Base-by-base conservation (phyloP, 2,797 vertebrate species). In the Sebastolobus altivelis region DNA sequence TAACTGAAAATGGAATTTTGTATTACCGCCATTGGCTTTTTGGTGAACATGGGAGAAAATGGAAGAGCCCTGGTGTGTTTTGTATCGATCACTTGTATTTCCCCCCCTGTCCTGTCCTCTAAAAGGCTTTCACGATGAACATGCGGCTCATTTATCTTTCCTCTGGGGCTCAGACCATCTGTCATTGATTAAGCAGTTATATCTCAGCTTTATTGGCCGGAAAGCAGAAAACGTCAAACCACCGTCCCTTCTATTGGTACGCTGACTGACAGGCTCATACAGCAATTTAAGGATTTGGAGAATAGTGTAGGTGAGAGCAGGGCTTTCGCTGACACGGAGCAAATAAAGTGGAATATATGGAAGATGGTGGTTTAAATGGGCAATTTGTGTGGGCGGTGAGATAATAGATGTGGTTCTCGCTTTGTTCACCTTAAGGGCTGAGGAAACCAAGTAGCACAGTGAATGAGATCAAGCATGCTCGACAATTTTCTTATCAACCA, bases 181-280 rank as follows among this genome's bases (percentile, higher is more conserved):
- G 80, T 75, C 86, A 88, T 75, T 74, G 80, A 89, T 91, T 70
- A 69, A 77, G 71, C 71, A 71, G 60, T 85, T 83, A 79, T 69
- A 61, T 55, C 10, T 77, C 22, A n/a, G 2, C 75, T 84, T 81
- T 62, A 88, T 68, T 63, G 62, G 55, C 71, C 18, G 43, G 35
- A 73, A 43, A 85, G 66, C 73, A 72, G 79, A 70, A 72, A 72
- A 65, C 4, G 3, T 77, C 70, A 73, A 79, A 65, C 38, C 11
- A 4, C 68, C 22, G 12, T 79, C 12, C 6, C 1, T 25, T 80
- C 52, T 40, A 8, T 12, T 66, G 65, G 16, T 38, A 1, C 29
- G 49, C 0, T 80, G 78, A 76, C 27, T 72, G 83, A 35, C 76
- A 78, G 62, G 65, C 63, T 72, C 37, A 68, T 43, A 37, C 2